Evolutionary conservation across 2,113 vertebrate species (phyloP).

Genomic region (Anguilla rostrata): DNA sequence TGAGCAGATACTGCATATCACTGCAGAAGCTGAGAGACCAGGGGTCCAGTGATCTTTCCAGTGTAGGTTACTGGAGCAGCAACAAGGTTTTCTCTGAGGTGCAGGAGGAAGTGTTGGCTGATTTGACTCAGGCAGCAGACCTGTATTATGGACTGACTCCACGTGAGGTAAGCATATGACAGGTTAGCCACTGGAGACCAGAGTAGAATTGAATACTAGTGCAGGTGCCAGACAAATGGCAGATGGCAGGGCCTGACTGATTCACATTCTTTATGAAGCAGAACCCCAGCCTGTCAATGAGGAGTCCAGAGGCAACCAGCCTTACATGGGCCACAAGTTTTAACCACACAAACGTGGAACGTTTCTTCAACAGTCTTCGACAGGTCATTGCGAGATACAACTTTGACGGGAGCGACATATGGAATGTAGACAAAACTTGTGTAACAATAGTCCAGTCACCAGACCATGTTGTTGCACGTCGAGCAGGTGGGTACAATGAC

Average conservation of each 20-base stretch:
- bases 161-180: constrained; percentile 3
- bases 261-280: not conserved
- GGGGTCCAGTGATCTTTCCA: not conserved
- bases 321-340: too few relatives aligned
- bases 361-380: too few relatives aligned
- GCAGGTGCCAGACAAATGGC: not conserved
- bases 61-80: too few relatives aligned
- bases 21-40: constrained; percentile 5
- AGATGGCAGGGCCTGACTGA: constrained; percentile 12
- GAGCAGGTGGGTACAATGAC: constrained; percentile 28
- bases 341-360: too few relatives aligned
- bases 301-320: too few relatives aligned
- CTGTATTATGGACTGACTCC: too few relatives aligned
- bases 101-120: too few relatives aligned
- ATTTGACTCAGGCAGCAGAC: too few relatives aligned
- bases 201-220: constrained; percentile 14
- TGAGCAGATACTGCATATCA: constrained; percentile 28
- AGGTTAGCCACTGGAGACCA: constrained; percentile 11
- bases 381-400: too few relatives aligned
- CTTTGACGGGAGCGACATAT: too few relatives aligned
- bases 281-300: not conserved
- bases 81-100: too few relatives aligned
- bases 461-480: constrained; percentile 1
- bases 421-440: rapidly evolving
- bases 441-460: not conserved